Base-by-base conservation (phyloP, 2,113 vertebrate genomes). In the Dromiciops gliroides region DNA sequence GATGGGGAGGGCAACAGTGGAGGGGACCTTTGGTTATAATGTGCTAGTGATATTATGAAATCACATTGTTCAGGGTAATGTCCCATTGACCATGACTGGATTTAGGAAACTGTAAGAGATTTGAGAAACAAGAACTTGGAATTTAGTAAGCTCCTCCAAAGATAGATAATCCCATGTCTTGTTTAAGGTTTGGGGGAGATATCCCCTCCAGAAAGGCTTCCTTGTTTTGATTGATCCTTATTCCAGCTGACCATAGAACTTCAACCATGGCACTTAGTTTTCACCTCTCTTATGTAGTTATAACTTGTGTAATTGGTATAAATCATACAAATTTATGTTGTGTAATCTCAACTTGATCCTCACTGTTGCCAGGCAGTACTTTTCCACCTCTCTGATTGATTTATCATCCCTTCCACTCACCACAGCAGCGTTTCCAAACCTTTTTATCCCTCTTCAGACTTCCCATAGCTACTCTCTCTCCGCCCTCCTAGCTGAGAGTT, bases 151-250 rank as follows among this genome's bases (percentile, higher is more conserved):
- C 14, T 95, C 91, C 26, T 51, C 96, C 22, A 0, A 6, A 91
- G 48, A 95, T 89, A 96, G 67, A 94, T 90, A 96, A 83, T 75
- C 12, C 60, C 16, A 67, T 19, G 44, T 83, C 37, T 83, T n/a
- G 5, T 44, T 83, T 44, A 44, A 83, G 67, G 2, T 7, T 44
- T 83, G 37, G n/a, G 67, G 19, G n/a, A 83, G 23, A 44, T 83
- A 44, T 44, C n/a, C n/a, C 19, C 67, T 83, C n/a, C 67, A 83
- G 16, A 83, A 44, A 44, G n/a, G 44, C 19, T 8, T 23, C 16
- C 14, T 19, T 44, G 8, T 67, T 16, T 67, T 67, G 67, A 44
- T 83, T 75, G 60, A 75, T n/a, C 60, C 14, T 75, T 75, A 75
- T n/a, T 16, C 31, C 6, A n/a, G 14, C 16, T 83, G 6, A 23